Evolutionary conservation across 2,888 invertebrate genomes (phyloP), one percentile per base, ranked within the genome.

Genomic region (Eumacrocentrus americanus): DNA sequence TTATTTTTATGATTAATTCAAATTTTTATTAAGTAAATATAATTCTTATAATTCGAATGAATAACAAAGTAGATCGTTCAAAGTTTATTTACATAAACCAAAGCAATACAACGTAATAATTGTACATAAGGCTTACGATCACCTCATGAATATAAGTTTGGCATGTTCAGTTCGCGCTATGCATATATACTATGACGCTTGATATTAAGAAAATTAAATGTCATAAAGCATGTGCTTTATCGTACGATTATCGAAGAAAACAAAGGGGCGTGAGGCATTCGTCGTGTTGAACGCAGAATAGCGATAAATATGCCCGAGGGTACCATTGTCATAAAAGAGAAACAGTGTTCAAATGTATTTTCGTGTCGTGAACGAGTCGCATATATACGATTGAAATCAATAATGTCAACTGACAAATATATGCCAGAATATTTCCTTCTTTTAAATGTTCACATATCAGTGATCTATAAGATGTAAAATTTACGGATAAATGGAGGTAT

Each of bases 71-170:
- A 46, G 23, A 56, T 68, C 66, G 61, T 68, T 68, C 62, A 63
- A 50, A 66, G 60, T 60, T 65, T 65, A 66, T 68, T 69, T 67
- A 65, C 70, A 67, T 68, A 71, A 72, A 71, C 71, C 70, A 75
- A 73, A 76, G 70, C 70, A 73, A 74, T 74, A 76, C 70, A 70
- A 71, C 69, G 68, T 70, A 67, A 72, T 72, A 71, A 70, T 67
- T 70, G 61, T 64, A 61, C 53, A 61, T 61, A 64, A 66, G 61
- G 56, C 59, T 63, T 61, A 50, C 16, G 29, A 61, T 67, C 66
- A 61, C 57, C 58, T 61, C 55, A 62, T 58, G 62, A 64, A 60
- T 63, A 34, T 50, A 34, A 34, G 50, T 52, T 56, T 60, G 25
- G 42, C 20, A n/a, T n/a, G n/a, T n/a, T n/a, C n/a, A n/a, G n/a